phyloP scores from a whole-genome alignment of 2,797 vertebrate species.

The Parambassis ranga region DNA sequence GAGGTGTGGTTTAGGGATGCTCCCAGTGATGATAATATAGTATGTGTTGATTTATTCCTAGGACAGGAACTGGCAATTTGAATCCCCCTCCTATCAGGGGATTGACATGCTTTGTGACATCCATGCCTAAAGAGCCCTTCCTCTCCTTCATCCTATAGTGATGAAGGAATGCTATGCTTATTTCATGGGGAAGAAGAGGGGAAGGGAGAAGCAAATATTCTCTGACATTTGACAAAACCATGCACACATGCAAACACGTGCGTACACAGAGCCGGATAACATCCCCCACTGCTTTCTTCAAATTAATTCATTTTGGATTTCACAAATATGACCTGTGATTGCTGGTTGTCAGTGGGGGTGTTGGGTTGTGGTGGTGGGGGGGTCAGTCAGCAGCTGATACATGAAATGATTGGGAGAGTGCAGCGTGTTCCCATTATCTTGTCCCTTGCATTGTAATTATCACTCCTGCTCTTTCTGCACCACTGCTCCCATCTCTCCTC shows the following conservation, averaged over 20 bases:
- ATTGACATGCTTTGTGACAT: neutral
- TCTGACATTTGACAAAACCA: constrained; percentile 66
- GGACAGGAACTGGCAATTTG: too few relatives aligned
- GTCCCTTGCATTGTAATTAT: constrained; percentile 88
- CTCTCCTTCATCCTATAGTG: neutral
- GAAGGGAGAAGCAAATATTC: constrained; percentile 58
- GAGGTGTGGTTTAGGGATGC: too few relatives aligned
- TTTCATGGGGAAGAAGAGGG: constrained; percentile 11
- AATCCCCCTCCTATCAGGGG: neutral
- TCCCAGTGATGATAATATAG: too few relatives aligned
- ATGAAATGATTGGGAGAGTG: constrained; percentile 84
- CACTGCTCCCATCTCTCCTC: constrained; percentile 85
- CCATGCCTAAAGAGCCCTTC: neutral
- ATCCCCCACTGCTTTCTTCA: constrained; percentile 52
- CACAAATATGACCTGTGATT: constrained; percentile 84
- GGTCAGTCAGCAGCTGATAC: constrained; percentile 81
- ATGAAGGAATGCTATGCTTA: constrained; percentile 20
- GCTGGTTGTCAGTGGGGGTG: constrained; percentile 71
- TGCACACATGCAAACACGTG: constrained; percentile 30
- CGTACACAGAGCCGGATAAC: constrained; percentile 40
- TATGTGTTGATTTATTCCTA: neutral
- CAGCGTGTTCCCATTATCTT: constrained; percentile 88
- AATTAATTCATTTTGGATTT: constrained; percentile 79
- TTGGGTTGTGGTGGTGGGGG: neutral
- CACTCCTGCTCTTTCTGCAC: constrained; percentile 87